Evolutionary conservation across 2,113 vertebrate species (phyloP).

Genomic region (Atrichornis clamosus): DNA sequence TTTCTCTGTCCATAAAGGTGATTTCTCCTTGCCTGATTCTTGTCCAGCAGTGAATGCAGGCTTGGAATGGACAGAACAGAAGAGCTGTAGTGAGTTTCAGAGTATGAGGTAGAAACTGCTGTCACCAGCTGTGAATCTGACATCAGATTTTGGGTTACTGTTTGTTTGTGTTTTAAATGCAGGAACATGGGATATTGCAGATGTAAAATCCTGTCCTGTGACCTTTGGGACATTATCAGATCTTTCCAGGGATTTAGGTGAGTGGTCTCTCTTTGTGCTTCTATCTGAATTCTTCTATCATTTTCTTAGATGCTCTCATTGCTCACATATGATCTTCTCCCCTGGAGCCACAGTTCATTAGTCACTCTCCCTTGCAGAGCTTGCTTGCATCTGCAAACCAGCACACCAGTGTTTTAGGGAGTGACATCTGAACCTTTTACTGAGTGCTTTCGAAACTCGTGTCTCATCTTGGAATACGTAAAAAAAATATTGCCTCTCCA

Average conservation of each 20-base stretch:
- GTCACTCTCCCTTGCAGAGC: not conserved
- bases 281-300: not conserved
- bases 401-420: not conserved
- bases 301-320: not conserved
- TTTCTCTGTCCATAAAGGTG: not conserved
- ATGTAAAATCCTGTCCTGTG: constrained; percentile 49
- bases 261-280: not conserved
- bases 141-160: not conserved
- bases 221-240: constrained; percentile 59
- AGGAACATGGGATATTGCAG: constrained; percentile 65
- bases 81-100: not conserved
- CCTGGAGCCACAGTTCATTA: not conserved
- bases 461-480: not conserved
- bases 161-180: constrained; percentile 23
- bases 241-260: constrained; percentile 46
- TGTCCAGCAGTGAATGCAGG: not conserved
- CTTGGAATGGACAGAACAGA: not conserved
- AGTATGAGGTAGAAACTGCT: not conserved
- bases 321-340: not conserved
- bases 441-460: fast-evolving
- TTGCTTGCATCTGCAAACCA: not conserved
- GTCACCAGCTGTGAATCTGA: not conserved
- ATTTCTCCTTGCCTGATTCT: not conserved
- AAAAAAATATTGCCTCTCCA: not conserved
- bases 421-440: not conserved